phyloP scores from a whole-genome alignment of 2,797 vertebrate genomes.

The Myotis findleyi region DNA sequence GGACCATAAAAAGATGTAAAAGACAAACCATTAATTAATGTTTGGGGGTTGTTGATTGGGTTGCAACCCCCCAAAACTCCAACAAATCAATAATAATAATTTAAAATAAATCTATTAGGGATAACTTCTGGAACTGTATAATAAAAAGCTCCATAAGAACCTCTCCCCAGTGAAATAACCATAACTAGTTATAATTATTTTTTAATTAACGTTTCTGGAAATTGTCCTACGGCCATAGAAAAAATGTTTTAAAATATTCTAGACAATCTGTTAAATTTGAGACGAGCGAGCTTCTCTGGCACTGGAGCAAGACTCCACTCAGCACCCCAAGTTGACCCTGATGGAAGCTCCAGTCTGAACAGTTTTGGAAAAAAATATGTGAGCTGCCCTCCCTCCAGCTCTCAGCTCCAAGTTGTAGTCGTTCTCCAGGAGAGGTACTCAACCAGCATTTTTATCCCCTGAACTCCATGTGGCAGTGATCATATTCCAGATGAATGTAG shows the following conservation, averaged over 20 bases:
- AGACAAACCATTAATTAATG: not conserved
- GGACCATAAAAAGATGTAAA: not conserved
- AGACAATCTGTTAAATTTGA: not conserved
- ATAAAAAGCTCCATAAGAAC: not conserved
- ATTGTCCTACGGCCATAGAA: not conserved
- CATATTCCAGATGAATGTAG: not conserved
- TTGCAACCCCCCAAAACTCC: not conserved
- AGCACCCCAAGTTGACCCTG: not conserved
- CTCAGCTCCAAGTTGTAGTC: not conserved
- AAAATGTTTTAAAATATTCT: not conserved
- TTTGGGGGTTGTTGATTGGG: not conserved
- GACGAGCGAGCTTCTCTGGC: not conserved
- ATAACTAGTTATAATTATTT: not conserved
- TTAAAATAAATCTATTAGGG: not conserved
- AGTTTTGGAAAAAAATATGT: not conserved
- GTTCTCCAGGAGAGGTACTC: not conserved
- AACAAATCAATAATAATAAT: not conserved
- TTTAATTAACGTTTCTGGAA: not conserved
- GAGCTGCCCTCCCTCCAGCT: not conserved
- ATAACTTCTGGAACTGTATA: not conserved
- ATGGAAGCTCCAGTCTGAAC: not conserved
- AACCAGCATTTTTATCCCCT: not conserved
- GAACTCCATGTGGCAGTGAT: not conserved
- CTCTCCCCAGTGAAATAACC: not conserved
- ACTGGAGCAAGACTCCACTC: not conserved